Percentiles rank a stretch among this genome's conserved stretches.
These are phyloP conservation scores for Brachionus koreanus DNA, from an alignment of 1,140 invertebrate genomes.

Conservation along the genomic window DNA sequence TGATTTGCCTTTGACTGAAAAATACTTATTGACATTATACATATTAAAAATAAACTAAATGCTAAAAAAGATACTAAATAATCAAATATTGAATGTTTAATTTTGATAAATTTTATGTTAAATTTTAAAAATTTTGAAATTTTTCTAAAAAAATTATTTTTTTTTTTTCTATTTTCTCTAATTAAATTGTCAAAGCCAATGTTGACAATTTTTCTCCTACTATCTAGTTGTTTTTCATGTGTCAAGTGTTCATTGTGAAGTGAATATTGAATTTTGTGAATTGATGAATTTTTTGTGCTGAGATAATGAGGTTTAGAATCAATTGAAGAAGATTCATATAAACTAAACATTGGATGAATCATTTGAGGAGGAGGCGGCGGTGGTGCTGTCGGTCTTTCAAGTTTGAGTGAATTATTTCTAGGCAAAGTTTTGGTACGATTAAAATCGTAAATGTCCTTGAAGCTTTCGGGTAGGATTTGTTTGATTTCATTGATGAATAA, in stretches of 20 bases:
- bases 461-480: background rate
- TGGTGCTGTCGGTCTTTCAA: conserved; percentile 14
- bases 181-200: background rate
- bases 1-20: conserved; percentile 36
- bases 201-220: background rate
- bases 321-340: background rate
- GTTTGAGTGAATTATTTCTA: background rate
- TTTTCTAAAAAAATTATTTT: background rate
- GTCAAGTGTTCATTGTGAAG: background rate
- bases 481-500: background rate
- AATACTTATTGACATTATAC: background rate
- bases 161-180: background rate
- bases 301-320: background rate
- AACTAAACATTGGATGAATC: background rate
- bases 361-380: conserved; percentile 28
- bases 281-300: background rate
- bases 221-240: background rate
- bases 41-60: conserved; percentile 11
- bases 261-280: background rate
- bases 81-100: background rate
- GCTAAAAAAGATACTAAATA: background rate
- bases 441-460: background rate
- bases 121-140: background rate
- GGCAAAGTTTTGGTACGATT: background rate
- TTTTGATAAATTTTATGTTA: background rate